Evolutionary conservation across 2,113 vertebrate species (phyloP).

Genomic region (Candoia aspera): DNA sequence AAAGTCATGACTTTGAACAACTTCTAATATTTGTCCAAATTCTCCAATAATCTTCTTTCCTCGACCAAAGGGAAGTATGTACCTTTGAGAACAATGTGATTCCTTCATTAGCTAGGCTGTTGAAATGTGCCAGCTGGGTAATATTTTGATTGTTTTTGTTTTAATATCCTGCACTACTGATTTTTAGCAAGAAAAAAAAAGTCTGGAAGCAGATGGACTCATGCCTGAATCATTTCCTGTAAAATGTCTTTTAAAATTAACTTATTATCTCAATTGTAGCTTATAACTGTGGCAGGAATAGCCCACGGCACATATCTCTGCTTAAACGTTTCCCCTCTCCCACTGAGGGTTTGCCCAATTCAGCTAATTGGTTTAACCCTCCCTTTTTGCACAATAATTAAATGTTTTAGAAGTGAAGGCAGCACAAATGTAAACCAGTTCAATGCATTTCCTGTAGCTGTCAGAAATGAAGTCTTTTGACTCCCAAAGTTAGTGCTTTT

Average conservation of each 20-base stretch:
- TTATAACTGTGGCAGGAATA: constrained; percentile 23
- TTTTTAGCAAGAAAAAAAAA: constrained; percentile 9
- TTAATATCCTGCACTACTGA: neutral
- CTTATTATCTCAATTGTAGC: constrained; percentile 31
- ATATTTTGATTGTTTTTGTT: neutral
- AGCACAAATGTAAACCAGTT: constrained; percentile 15
- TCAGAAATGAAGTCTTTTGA: neutral
- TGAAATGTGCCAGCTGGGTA: constrained; percentile 41
- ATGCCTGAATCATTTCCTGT: constrained; percentile 31
- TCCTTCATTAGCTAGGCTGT: constrained; percentile 51
- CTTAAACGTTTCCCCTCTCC: constrained; percentile 21
- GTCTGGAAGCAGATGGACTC: neutral
- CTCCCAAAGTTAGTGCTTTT: constrained; percentile 1
- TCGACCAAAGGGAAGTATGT: constrained; percentile 43
- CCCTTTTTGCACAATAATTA: constrained; percentile 32
- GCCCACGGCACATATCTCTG: constrained; percentile 10
- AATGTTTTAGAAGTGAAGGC: constrained; percentile 23
- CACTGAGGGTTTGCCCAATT: constrained; percentile 20
- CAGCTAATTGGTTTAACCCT: neutral
- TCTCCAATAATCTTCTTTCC: constrained; percentile 45
- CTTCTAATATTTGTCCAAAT: constrained; percentile 51
- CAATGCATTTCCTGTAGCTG: constrained; percentile 20
- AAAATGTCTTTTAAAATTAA: constrained; percentile 4
- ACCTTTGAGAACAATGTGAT: constrained; percentile 1
- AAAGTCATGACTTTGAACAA: constrained; percentile 26